Conservation (phyloP, 1,140 invertebrate species). For the Cydia amplana region DNA sequence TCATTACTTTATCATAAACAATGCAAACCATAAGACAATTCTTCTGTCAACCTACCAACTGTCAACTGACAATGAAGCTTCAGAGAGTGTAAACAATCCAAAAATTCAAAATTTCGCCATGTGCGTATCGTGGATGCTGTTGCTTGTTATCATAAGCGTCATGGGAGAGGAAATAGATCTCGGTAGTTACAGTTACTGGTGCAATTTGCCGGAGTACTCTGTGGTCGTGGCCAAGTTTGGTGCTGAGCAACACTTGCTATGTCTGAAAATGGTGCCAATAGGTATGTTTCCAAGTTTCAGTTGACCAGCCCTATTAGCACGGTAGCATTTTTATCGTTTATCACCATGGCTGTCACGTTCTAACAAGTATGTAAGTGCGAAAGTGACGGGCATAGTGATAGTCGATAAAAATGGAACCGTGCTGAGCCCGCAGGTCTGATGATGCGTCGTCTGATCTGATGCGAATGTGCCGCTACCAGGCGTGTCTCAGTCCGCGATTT, state of each 20-base stretch:
- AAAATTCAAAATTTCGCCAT: constrained; percentile 10
- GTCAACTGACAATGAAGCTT: neutral
- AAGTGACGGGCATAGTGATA: no score
- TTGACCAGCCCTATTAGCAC: no score
- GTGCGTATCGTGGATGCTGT: neutral
- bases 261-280: constrained; percentile 11
- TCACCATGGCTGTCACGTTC: no score
- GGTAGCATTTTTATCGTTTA: no score
- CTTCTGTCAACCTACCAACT: neutral
- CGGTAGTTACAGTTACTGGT: neutral
- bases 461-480: no score
- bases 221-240: neutral
- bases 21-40: neutral
- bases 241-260: neutral
- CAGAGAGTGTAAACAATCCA: neutral
- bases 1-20: neutral
- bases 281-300: neutral
- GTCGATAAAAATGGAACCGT: no score
- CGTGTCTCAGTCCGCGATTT: no score
- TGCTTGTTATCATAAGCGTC: neutral
- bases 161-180: neutral
- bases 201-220: neutral
- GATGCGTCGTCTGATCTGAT: no score
- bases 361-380: no score
- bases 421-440: no score